Conservation (phyloP, 2,888 invertebrate genomes). For the Cosmia pyralina region DNA sequence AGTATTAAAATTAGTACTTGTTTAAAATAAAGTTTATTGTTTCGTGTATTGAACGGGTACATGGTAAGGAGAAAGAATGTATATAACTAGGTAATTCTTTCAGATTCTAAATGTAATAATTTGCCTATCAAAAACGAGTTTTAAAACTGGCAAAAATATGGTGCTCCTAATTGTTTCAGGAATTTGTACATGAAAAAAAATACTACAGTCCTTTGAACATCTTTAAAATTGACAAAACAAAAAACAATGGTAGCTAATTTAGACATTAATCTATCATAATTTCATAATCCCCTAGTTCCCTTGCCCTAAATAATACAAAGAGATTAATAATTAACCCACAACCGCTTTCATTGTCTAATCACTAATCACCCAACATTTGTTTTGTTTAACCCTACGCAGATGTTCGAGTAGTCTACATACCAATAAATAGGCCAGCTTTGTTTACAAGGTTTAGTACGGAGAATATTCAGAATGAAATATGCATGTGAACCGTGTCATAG, state of each 20-base stretch:
- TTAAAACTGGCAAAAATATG: no score
- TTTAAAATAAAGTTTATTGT: no score
- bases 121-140: no score
- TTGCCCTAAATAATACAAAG: conserved; percentile 33
- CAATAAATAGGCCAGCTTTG: conserved; percentile 64
- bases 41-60: no score
- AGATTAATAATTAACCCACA: conserved; percentile 41
- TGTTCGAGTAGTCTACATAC: conserved; percentile 56
- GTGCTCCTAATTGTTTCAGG: background rate
- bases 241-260: background rate
- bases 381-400: conserved; percentile 56
- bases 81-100: no score
- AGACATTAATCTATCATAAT: background rate
- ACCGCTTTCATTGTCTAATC: conserved; percentile 43
- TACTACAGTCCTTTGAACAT: background rate
- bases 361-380: conserved; percentile 45
- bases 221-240: background rate
- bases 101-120: no score
- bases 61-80: no score
- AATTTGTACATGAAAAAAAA: background rate
- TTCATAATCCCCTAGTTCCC: background rate
- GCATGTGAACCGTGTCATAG: conserved; percentile 34
- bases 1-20: no score
- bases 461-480: conserved; percentile 46
- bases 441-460: conserved; percentile 53